Evolutionary conservation across 1,140 invertebrate species (phyloP).

Genomic region (Paracyclopina nana): DNA sequence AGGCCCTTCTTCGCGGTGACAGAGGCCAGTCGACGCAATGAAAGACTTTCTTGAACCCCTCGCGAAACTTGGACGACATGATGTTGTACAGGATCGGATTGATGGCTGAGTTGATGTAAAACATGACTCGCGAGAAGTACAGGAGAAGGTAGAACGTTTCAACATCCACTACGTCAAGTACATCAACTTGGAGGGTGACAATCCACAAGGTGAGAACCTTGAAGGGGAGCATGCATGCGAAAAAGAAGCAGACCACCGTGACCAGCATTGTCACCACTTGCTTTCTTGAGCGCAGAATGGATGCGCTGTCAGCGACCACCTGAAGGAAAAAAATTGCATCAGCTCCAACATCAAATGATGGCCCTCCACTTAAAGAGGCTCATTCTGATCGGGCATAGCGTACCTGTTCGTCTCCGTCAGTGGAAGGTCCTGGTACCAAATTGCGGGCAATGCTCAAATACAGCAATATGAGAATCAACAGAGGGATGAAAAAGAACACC

Average conservation of each 20-base stretch:
- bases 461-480: conserved; percentile 50
- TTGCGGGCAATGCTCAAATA: conserved; percentile 61
- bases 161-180: conserved; percentile 41
- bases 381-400: too few species aligned
- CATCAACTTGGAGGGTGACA: conserved; percentile 44
- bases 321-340: background rate
- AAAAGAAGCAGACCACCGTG: conserved; percentile 73
- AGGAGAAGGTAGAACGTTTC: conserved; percentile 62
- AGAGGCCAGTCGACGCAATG: conserved; percentile 13
- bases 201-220: conserved; percentile 64
- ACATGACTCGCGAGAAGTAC: conserved; percentile 63
- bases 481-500: conserved; percentile 58
- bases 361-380: too few species aligned
- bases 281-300: conserved; percentile 22
- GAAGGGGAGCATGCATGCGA: conserved; percentile 68
- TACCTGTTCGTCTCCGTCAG: conserved; percentile 17
- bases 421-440: conserved; percentile 48
- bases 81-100: conserved; percentile 74
- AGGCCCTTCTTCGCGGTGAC: too few species aligned
- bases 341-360: background rate
- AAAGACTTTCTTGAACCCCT: conserved; percentile 37
- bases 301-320: conserved; percentile 17
- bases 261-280: conserved; percentile 66
- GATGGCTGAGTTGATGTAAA: conserved; percentile 68
- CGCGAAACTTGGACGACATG: conserved; percentile 77